phyloP scores from a whole-genome alignment of 2,797 vertebrate genomes.

The Capromys pilorides region DNA sequence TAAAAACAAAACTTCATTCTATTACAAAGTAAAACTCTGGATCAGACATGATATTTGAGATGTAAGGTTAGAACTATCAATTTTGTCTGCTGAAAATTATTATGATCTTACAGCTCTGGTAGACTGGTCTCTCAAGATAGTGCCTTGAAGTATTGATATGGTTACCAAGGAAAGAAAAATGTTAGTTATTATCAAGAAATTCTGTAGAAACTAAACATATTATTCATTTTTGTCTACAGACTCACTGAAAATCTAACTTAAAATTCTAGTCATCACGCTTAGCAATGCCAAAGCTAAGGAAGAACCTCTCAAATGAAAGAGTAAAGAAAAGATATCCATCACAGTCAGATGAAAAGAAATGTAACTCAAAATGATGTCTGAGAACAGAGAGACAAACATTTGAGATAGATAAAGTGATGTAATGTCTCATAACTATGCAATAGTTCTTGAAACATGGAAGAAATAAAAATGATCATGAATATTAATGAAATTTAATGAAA shows the following conservation, averaged over 20 bases:
- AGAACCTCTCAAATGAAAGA: not conserved
- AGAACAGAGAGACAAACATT: slow-evolving; percentile 21
- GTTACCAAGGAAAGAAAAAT: slow-evolving; percentile 47
- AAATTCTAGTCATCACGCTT: not conserved
- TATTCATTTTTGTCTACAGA: slow-evolving; percentile 37
- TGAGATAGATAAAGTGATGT: slow-evolving; percentile 18
- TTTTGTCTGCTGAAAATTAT: slow-evolving; percentile 31
- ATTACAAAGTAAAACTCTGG: slow-evolving; percentile 19
- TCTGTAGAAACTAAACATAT: slow-evolving; percentile 28
- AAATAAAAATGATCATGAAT: not conserved
- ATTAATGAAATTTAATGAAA: not conserved
- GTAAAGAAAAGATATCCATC: not conserved
- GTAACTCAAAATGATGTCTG: not conserved
- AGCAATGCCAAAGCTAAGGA: slow-evolving; percentile 9
- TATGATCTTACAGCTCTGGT: not conserved
- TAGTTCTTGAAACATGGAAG: slow-evolving; percentile 26
- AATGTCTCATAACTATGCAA: not conserved
- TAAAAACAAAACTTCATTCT: slow-evolving; percentile 14
- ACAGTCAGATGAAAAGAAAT: slow-evolving; percentile 13
- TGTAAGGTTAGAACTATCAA: slow-evolving; percentile 28
- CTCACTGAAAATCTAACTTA: not conserved
- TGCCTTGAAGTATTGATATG: not conserved
- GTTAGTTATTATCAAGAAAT: slow-evolving; percentile 37
- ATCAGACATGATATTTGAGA: not conserved
- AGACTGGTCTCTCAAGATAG: slow-evolving; percentile 2